phyloP scores from a whole-genome alignment of 1,140 invertebrate species.

The Eupeodes corollae region DNA sequence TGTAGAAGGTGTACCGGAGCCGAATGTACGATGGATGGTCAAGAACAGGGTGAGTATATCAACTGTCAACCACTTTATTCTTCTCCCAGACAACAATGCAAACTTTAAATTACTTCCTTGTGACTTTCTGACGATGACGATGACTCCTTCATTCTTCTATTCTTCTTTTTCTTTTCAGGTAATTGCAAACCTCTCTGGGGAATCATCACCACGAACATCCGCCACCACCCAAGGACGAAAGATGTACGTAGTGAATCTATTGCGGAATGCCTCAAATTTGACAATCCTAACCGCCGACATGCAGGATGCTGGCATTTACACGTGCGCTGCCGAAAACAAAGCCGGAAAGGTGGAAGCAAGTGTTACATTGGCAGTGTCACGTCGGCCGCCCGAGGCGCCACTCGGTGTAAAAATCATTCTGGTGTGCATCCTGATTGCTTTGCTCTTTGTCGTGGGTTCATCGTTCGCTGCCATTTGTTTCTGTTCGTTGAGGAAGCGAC shows the following conservation, averaged over 20 bases:
- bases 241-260: slow-evolving; percentile 41
- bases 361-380: slow-evolving; percentile 54
- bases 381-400: slow-evolving; percentile 36
- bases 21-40: slow-evolving; percentile 46
- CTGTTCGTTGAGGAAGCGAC: slow-evolving; percentile 40
- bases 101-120: background rate
- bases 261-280: slow-evolving; percentile 49
- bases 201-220: slow-evolving; percentile 18
- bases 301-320: slow-evolving; percentile 60
- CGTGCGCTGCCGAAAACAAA: slow-evolving; percentile 63
- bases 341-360: slow-evolving; percentile 59
- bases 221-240: slow-evolving; percentile 38
- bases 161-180: background rate
- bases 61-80: background rate
- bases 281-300: slow-evolving; percentile 56
- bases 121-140: background rate
- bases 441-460: slow-evolving; percentile 44
- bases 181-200: slow-evolving; percentile 25
- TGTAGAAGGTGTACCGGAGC: slow-evolving; percentile 56
- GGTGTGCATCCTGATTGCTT: slow-evolving; percentile 45
- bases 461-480: slow-evolving; percentile 50
- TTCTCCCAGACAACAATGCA: background rate
- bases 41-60: slow-evolving; percentile 23
- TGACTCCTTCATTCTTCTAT: background rate
- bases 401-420: slow-evolving; percentile 44